phyloP scores from a whole-genome alignment of 2,888 invertebrate genomes.

The Antheraea assamensis region DNA sequence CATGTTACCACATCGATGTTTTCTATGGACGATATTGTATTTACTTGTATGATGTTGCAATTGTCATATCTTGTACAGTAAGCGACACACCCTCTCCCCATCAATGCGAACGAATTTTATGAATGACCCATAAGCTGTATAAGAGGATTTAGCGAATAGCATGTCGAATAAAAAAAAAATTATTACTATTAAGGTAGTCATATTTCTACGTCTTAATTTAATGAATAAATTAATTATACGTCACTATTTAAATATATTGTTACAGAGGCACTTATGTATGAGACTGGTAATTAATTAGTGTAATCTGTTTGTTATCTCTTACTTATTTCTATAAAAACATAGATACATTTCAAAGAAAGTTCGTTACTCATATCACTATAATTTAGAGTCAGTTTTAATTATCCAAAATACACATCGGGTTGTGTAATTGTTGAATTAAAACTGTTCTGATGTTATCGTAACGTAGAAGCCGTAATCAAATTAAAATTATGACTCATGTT shows the following conservation, averaged over 20 bases:
- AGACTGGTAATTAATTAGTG: not conserved
- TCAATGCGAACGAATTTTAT: too few species aligned
- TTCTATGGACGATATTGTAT: too few species aligned
- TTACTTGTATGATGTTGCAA: too few species aligned
- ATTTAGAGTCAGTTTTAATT: conserved; percentile 7
- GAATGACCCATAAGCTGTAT: too few species aligned
- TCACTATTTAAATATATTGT: not conserved
- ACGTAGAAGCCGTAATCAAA: conserved; percentile 3
- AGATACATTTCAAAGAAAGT: not conserved
- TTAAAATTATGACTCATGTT: not conserved
- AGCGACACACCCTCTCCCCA: too few species aligned
- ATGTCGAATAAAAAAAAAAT: not conserved
- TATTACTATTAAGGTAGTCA: too few species aligned
- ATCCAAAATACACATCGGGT: not conserved
- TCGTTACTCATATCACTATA: not conserved
- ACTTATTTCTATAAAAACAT: not conserved
- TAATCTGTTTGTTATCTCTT: not conserved
- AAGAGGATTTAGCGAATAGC: too few species aligned
- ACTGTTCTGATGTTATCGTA: not conserved
- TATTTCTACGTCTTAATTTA: not conserved
- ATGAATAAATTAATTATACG: not conserved
- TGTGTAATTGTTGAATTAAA: conserved; percentile 3
- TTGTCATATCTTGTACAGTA: too few species aligned
- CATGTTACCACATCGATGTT: too few species aligned
- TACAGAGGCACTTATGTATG: not conserved